Conservation (phyloP, 1,140 invertebrate genomes). For the Nylanderia fulva region DNA sequence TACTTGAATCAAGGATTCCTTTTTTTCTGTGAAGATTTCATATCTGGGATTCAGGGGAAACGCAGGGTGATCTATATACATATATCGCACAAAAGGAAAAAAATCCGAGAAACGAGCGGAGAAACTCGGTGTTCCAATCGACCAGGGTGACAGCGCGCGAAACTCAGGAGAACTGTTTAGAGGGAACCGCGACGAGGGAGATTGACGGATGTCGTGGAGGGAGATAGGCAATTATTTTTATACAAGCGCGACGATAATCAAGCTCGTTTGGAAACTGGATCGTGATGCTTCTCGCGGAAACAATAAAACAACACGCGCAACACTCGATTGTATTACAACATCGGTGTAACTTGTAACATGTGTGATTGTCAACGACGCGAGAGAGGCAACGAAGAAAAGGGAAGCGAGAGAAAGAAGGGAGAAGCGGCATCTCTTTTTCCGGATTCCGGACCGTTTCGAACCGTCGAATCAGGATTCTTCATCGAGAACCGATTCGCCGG, state of each 20-base stretch:
- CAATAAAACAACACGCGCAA: conserved; percentile 41
- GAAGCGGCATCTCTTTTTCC: neutral
- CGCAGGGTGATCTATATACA: conserved; percentile 33
- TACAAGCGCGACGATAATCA: conserved; percentile 81
- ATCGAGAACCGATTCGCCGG: conserved; percentile 50
- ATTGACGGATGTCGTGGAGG: conserved; percentile 50
- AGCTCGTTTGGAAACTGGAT: conserved; percentile 68
- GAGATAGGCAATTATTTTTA: conserved; percentile 82
- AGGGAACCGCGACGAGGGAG: conserved; percentile 6
- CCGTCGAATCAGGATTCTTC: conserved; percentile 17
- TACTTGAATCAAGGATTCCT: too few species aligned
- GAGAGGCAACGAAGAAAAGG: conserved; percentile 40
- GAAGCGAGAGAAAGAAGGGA: conserved; percentile 33
- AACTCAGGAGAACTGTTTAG: conserved; percentile 38
- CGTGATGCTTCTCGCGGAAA: conserved; percentile 64
- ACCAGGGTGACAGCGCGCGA: conserved; percentile 30
- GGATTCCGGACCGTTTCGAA: neutral
- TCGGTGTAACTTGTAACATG: conserved; percentile 41
- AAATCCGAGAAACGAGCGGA: conserved; percentile 28
- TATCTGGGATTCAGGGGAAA: neutral
- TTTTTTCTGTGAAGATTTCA: too few species aligned
- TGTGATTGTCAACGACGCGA: conserved; percentile 45
- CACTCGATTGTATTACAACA: conserved; percentile 50
- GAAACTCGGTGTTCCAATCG: conserved; percentile 37
- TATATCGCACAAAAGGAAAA: conserved; percentile 41